Percentiles rank a stretch among this genome's conserved stretches.
Evolutionary conservation across 2,888 invertebrate genomes (phyloP).

Genomic region (Trachelus stipa): DNA sequence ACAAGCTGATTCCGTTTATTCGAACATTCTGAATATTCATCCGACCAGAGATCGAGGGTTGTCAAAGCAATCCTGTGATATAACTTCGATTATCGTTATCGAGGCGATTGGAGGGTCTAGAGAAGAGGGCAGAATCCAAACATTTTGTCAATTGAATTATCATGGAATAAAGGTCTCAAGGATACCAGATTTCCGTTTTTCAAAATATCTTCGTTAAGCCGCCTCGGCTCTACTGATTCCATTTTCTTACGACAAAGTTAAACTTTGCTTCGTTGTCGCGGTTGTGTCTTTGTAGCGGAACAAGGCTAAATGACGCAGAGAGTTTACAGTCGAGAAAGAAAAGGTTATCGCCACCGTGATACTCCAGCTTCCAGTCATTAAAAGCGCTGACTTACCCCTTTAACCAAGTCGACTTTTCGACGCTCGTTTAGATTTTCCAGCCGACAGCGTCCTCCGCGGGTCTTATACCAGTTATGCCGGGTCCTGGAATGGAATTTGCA

Average conservation of each 20-base stretch:
- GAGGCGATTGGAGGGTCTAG: background rate
- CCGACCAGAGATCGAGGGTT: background rate
- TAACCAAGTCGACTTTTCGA: background rate
- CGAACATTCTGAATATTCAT: background rate
- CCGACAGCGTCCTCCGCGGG: slow-evolving; percentile 70
- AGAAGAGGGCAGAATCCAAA: background rate
- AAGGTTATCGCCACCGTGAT: background rate
- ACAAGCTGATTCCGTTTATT: background rate
- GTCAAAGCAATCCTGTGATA: background rate
- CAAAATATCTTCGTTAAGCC: background rate
- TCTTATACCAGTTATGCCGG: slow-evolving; percentile 74
- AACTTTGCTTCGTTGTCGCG: background rate
- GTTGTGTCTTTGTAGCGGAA: background rate
- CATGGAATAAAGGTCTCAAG: background rate
- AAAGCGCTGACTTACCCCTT: background rate
- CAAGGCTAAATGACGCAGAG: background rate
- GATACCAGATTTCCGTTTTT: background rate
- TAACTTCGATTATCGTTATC: background rate
- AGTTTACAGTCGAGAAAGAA: background rate
- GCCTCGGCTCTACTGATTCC: no score
- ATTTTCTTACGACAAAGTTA: background rate
- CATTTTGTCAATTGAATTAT: background rate
- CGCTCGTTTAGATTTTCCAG: slow-evolving; percentile 67
- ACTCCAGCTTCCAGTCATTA: background rate
- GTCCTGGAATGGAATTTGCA: slow-evolving; percentile 84